These are phyloP conservation scores for Pegoplata infirma DNA, from an alignment of 2,888 invertebrate species.

Conservation along the genomic window DNA sequence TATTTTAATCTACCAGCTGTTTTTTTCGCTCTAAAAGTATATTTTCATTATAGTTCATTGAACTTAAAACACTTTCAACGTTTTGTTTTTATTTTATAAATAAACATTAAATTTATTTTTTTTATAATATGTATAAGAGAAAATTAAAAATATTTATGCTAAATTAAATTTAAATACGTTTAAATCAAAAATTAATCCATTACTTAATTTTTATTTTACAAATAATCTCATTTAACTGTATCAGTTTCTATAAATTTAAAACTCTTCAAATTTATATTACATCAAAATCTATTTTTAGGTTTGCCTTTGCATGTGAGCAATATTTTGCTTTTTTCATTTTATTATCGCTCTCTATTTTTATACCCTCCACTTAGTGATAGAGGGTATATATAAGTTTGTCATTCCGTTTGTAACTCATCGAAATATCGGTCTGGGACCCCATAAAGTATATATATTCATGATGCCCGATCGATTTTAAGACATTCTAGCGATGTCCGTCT, in stretches of 20 bases:
- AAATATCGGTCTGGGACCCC: too few relatives aligned
- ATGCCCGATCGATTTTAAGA: too few relatives aligned
- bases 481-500: too few relatives aligned
- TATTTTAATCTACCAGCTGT: neutral
- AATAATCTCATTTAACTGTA: neutral
- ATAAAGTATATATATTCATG: too few relatives aligned
- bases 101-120: too few relatives aligned
- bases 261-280: neutral
- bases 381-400: too few relatives aligned
- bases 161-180: neutral
- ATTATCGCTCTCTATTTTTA: too few relatives aligned
- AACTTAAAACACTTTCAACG: neutral
- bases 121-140: neutral
- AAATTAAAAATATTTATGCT: neutral
- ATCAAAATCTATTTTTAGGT: conserved; percentile 10
- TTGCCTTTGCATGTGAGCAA: neutral
- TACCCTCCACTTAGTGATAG: too few relatives aligned
- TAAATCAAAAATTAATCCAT: neutral
- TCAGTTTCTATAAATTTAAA: neutral
- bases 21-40: neutral
- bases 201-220: neutral
- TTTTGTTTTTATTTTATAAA: neutral
- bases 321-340: neutral
- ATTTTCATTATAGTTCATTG: neutral
- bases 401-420: too few relatives aligned